Conservation (phyloP, 2,888 invertebrate genomes). For the Spilarctia lutea region DNA sequence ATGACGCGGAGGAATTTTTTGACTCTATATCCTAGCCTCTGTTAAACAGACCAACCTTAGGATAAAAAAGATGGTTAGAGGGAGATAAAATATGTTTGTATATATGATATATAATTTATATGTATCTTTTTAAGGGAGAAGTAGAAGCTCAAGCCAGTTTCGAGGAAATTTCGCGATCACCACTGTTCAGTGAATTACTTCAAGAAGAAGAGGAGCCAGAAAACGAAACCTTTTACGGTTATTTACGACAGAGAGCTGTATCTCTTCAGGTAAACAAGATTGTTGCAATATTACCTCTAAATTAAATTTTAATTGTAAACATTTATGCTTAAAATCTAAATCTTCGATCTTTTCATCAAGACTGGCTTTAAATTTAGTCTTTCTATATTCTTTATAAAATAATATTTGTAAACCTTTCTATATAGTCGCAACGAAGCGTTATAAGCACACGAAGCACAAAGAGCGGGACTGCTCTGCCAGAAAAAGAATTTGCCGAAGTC, state of each 20-base stretch:
- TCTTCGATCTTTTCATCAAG: no score
- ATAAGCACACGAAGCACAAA: conserved; percentile 7
- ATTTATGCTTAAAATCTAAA: no score
- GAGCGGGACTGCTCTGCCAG: background rate
- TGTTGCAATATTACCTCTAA: background rate
- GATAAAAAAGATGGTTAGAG: background rate
- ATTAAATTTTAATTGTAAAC: background rate
- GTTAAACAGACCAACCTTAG: background rate
- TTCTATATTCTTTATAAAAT: background rate
- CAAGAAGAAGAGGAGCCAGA: conserved; percentile 74
- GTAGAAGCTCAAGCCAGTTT: conserved; percentile 87
- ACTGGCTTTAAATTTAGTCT: background rate
- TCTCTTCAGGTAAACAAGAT: conserved; percentile 69
- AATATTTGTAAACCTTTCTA: background rate
- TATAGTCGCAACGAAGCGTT: conserved; percentile 18
- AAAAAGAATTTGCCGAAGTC: conserved; percentile 9
- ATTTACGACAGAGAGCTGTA: conserved; percentile 58
- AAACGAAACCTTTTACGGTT: conserved; percentile 13
- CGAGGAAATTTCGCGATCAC: conserved; percentile 84
- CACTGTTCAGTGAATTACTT: conserved; percentile 78
- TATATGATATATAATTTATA: background rate
- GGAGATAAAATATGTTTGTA: background rate
- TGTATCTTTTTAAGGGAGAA: conserved; percentile 81
- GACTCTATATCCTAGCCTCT: background rate
- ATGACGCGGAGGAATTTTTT: no score